Conservation (phyloP, 2,797 vertebrate genomes). For the Tapera naevia region DNA sequence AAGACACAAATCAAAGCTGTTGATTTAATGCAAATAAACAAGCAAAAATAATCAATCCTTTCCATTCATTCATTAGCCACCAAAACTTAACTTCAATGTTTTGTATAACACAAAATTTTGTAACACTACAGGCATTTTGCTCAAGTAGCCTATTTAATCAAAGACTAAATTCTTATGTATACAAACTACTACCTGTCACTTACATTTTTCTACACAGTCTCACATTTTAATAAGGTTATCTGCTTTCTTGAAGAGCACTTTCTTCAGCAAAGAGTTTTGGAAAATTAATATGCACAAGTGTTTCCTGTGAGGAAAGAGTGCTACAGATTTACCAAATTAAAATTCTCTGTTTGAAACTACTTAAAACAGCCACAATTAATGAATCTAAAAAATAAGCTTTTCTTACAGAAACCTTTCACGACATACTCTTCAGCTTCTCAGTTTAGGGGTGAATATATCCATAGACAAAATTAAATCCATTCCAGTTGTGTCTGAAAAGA, state of each 20-base stretch:
- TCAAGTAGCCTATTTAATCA: not conserved
- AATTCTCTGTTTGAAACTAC: not conserved
- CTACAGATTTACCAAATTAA: not conserved
- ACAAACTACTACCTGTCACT: not conserved
- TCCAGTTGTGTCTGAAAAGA: not conserved
- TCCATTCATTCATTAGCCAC: not conserved
- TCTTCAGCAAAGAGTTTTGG: not conserved
- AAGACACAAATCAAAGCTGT: slow-evolving; percentile 7
- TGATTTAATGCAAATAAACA: slow-evolving; percentile 19
- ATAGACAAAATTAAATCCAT: not conserved
- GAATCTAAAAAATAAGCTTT: not conserved
- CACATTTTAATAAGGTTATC: not conserved
- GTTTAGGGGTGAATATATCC: not conserved
- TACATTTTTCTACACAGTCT: not conserved
- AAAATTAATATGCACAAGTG: not conserved
- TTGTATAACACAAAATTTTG: not conserved
- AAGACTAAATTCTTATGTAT: not conserved
- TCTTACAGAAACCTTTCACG: not conserved
- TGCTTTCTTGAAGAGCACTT: not conserved
- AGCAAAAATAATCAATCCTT: not conserved
- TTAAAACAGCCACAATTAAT: not conserved
- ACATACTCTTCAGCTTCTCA: not conserved
- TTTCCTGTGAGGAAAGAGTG: not conserved
- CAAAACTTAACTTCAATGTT: not conserved
- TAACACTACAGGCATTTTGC: not conserved